Evolutionary conservation across 2,888 invertebrate genomes (phyloP), one percentile per base, ranked within the genome.

Genomic region (Meghimatium bilineatum): DNA sequence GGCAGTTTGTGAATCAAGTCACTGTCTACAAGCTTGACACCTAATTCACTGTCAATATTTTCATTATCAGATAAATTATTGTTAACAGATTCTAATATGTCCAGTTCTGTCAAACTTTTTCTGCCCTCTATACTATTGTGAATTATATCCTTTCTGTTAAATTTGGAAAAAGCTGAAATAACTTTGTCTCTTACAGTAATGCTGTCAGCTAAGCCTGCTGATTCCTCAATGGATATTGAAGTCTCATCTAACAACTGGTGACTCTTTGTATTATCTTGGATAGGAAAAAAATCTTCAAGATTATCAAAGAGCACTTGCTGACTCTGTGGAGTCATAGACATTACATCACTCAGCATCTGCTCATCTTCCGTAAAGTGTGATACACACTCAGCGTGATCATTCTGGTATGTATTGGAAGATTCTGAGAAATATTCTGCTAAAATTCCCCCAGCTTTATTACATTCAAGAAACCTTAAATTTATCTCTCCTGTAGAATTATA

Each of bases 91-190:
- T 20, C 72, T 14, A 29, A n/a, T 3, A 23, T 74, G 29, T 1
- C 29, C 2, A 20, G 29, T 14, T 14, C 12, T 14, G 77, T 14
- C 20, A 23, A 38, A 17, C n/a, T 23, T 52, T n/a, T 76, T 1
- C 44, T 38, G 23, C 44, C 67, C 26, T 82, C 34, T 26, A 76
- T 76, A n/a, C 76, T 82, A 49, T 76, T 82, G 29, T 26, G 52
- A 82, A 82, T 82, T 26, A 52, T 67, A 29, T 82, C 82, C 49
- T 76, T 82, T 29, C 76, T 75, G 67, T 82, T 82, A 29, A 82
- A 82, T 66, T 82, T 82, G 23, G 82, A 23, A 76, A 76, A 82
- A 14, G 82, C 82, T 23, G 75, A 52, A 1, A 82, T 75, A 17
- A 82, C 82, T 49, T 76, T 67, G 44, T 82, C 82, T 67, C 82